phyloP scores from a whole-genome alignment of 2,113 vertebrate genomes.

The Dolichotis patagonum region DNA sequence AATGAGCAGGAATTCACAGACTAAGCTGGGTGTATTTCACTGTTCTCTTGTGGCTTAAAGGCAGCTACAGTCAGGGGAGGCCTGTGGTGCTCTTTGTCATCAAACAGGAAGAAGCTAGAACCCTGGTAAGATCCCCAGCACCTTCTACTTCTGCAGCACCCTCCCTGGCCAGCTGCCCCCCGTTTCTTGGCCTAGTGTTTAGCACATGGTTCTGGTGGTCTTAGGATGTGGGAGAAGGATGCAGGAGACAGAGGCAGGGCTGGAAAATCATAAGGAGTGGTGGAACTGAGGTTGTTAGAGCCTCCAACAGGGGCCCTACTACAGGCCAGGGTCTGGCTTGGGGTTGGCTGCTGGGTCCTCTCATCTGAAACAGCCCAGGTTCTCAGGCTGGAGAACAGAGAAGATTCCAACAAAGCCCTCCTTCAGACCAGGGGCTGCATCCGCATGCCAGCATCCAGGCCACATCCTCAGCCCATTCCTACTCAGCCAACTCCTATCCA shows the following conservation, averaged over 20 bases:
- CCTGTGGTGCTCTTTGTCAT: not conserved
- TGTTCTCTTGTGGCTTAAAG: not conserved
- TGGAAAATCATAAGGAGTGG: not conserved
- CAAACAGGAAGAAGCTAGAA: not conserved
- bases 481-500: not conserved
- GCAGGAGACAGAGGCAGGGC: not conserved
- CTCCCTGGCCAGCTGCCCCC: not conserved
- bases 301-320: not conserved
- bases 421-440: not conserved
- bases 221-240: not conserved
- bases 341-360: not conserved
- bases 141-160: rapidly evolving
- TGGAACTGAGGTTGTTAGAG: not conserved
- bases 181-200: not conserved
- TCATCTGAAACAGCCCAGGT: not conserved
- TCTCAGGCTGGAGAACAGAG: not conserved
- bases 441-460: not conserved
- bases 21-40: not conserved
- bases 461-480: not conserved
- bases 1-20: not conserved
- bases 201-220: too few relatives aligned
- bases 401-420: not conserved
- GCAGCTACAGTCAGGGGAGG: not conserved
- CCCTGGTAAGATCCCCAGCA: not conserved
- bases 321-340: not conserved